Conservation (phyloP, 2,797 vertebrate genomes). For the Triplophysa bombifrons region DNA sequence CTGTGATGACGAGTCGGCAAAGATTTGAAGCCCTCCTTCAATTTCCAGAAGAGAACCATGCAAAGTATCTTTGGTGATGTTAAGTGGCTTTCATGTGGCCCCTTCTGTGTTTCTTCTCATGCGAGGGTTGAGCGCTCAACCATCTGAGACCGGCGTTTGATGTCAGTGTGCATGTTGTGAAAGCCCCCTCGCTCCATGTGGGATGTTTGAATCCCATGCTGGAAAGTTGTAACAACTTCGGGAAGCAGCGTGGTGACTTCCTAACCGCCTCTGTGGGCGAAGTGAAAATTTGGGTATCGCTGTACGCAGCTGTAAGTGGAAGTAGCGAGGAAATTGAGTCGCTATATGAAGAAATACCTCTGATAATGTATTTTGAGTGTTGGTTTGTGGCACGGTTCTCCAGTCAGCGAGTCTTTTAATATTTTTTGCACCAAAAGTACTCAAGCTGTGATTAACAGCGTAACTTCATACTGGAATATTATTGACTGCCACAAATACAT, state of each 20-base stretch:
- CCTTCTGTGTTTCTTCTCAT: conserved; percentile 53
- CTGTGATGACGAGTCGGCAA: conserved; percentile 34
- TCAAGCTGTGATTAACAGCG: not conserved
- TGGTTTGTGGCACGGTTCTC: not conserved
- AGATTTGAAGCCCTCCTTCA: conserved; percentile 40
- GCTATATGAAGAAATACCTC: not conserved
- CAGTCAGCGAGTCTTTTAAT: not conserved
- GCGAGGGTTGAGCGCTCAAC: not conserved
- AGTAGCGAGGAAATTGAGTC: not conserved
- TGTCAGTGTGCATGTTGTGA: conserved; percentile 39
- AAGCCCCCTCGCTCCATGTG: not conserved
- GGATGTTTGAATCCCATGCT: not conserved
- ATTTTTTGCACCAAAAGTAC: not conserved
- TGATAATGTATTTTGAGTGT: not conserved
- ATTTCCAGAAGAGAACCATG: conserved; percentile 38
- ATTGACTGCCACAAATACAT: conserved; percentile 3
- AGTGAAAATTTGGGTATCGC: conserved; percentile 25
- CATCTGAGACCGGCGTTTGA: conserved; percentile 46
- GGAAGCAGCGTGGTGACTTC: conserved; percentile 22
- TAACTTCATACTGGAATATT: not conserved
- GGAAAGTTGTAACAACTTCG: not conserved
- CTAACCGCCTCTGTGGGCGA: conserved; percentile 11
- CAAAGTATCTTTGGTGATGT: conserved; percentile 10
- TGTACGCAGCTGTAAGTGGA: not conserved
- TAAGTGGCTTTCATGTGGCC: conserved; percentile 19